These are phyloP conservation scores for Orthosia incerta DNA, from an alignment of 2,888 invertebrate species.

Conservation along the genomic window DNA sequence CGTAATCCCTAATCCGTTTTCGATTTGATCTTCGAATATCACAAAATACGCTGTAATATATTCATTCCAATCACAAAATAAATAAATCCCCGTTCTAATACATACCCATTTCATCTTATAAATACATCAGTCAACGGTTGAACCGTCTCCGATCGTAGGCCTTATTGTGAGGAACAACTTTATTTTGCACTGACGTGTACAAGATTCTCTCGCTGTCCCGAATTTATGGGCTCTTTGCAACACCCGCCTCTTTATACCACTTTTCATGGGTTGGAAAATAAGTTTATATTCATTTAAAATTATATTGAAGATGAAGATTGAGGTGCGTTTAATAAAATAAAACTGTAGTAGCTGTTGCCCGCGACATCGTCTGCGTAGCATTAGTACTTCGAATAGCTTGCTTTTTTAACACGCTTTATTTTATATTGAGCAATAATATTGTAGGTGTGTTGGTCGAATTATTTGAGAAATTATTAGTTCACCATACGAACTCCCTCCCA, in stretches of 20 bases:
- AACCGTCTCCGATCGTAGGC: constrained; percentile 70
- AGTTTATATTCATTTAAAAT: constrained; percentile 50
- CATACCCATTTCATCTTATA: constrained; percentile 46
- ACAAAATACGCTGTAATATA: constrained; percentile 12
- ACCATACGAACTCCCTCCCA: too few relatives aligned
- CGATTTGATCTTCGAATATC: neutral
- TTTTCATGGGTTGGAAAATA: constrained; percentile 54
- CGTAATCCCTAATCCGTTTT: constrained; percentile 6
- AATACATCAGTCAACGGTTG: constrained; percentile 56
- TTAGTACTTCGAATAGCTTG: too few relatives aligned
- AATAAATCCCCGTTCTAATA: constrained; percentile 42
- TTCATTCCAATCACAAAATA: constrained; percentile 30
- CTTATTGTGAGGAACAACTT: constrained; percentile 80
- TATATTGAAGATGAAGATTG: constrained; percentile 4
- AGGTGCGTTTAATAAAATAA: too few relatives aligned
- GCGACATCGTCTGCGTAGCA: too few relatives aligned
- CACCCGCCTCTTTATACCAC: constrained; percentile 49
- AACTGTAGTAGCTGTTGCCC: too few relatives aligned
- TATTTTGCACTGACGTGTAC: constrained; percentile 82
- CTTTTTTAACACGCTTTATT: too few relatives aligned
- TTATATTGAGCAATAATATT: too few relatives aligned
- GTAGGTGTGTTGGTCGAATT: too few relatives aligned
- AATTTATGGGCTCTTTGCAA: constrained; percentile 62
- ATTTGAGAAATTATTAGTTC: too few relatives aligned
- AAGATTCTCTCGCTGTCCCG: constrained; percentile 78